phyloP scores from a whole-genome alignment of 2,113 vertebrate genomes.

The Alligator sinensis region DNA sequence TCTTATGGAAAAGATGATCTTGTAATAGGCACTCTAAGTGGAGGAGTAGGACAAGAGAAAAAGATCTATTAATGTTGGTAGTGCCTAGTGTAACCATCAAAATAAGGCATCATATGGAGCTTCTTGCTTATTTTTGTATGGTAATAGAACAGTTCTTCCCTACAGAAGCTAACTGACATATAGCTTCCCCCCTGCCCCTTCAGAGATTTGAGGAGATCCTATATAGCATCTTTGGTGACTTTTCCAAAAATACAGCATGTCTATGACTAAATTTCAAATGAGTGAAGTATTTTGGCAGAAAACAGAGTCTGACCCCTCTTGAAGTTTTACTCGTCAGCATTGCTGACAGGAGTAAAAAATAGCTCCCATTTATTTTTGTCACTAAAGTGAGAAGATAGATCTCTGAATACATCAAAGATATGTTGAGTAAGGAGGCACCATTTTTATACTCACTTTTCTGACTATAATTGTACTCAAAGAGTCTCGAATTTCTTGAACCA shows the following conservation, averaged over 20 bases:
- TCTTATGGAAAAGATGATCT: neutral
- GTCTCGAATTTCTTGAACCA: constrained; percentile 47
- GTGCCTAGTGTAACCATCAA: accelerated
- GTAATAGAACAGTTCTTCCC: neutral
- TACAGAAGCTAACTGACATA: neutral
- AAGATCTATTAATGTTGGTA: accelerated
- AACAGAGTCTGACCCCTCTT: constrained; percentile 28
- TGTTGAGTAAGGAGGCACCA: neutral
- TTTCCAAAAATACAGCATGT: constrained; percentile 26
- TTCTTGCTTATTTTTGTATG: neutral
- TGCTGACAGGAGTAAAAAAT: constrained; percentile 23
- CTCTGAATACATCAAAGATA: neutral
- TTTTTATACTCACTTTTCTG: constrained; percentile 28
- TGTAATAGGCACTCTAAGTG: neutral
- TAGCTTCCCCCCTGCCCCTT: neutral
- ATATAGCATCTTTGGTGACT: constrained; percentile 22
- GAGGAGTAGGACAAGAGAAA: neutral
- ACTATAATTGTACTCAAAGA: neutral
- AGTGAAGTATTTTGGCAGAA: constrained; percentile 39
- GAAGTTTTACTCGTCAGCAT: neutral
- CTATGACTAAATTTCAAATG: constrained; percentile 8
- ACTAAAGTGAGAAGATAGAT: neutral
- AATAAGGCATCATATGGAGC: neutral
- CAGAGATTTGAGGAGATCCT: constrained; percentile 8
- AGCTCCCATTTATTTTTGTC: neutral